A percentile compares a stretch with the other conserved stretches of the same genome.
Conservation (phyloP, 2,797 vertebrate genomes). For the Anas georgica region DNA sequence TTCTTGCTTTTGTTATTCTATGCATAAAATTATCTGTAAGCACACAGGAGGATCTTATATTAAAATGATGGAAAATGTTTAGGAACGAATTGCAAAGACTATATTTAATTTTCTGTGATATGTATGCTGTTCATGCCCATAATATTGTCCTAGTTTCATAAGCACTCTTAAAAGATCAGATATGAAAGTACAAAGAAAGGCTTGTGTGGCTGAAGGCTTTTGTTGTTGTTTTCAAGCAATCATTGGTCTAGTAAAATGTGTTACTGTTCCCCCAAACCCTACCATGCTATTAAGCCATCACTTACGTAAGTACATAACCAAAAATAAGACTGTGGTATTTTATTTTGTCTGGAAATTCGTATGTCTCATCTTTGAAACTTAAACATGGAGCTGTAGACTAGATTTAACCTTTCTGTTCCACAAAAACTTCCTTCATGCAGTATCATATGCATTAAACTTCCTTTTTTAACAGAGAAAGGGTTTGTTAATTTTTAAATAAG, state of each 20-base stretch:
- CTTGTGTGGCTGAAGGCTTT: accelerated
- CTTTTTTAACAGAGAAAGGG: background rate
- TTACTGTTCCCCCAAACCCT: background rate
- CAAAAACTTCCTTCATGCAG: background rate
- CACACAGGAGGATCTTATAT: background rate
- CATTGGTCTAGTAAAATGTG: background rate
- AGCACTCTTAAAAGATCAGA: background rate
- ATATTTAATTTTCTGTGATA: background rate
- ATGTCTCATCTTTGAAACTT: background rate
- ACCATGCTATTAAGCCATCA: background rate
- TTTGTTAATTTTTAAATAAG: conserved; percentile 4
- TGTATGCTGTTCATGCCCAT: accelerated
- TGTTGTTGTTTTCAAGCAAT: background rate
- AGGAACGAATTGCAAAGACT: background rate
- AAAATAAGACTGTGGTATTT: background rate
- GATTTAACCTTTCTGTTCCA: background rate
- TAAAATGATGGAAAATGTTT: background rate
- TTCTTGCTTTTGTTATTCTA: background rate
- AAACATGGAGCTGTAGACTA: background rate
- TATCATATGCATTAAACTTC: background rate
- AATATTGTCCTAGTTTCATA: background rate
- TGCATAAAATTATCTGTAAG: background rate
- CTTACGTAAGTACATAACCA: background rate
- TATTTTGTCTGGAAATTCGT: background rate
- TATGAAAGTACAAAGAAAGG: background rate